Evolutionary conservation across 2,888 invertebrate genomes (phyloP), one percentile per base, ranked within the genome.

Genomic region (Malthinus seriepunctatus): DNA sequence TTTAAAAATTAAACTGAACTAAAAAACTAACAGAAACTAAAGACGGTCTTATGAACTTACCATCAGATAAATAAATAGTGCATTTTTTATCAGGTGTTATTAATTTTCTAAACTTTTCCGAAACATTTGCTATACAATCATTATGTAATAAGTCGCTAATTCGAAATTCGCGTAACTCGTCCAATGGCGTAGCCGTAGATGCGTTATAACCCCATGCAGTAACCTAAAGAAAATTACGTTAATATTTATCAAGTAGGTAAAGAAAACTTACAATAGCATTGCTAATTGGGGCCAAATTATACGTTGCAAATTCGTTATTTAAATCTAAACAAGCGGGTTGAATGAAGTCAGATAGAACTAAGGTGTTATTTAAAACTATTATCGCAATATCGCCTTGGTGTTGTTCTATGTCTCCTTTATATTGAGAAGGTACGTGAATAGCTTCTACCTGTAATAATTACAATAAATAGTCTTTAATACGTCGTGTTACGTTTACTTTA

Each of bases 301-400:
- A n/a, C n/a, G n/a, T n/a, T n/a, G n/a, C 61, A 23, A 38, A 65
- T 2, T 11, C n/a, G n/a, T 54, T 56, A 45, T 63, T 48, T 68
- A 69, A 71, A 12, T 73, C 70, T 2, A 73, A 63, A 61, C 79
- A 79, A 8, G 78, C 72, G n/a, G 78, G 76, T 52, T 73, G 73
- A 6, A 78, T 73, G 7, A 72, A 67, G 33, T 63, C 59, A 1
- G 73, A 70, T 34, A 75, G 69, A 8, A 51, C 58, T 32, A 79
- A 70, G 8, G 58, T 46, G 9, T 63, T 63, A 35, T 65, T 63
- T 15, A 77, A 57, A n/a, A 73, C 63, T 8, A 79, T 32, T 5
- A 78, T 49, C 0, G 78, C 78, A 47, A 79, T 71, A 63, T 79
- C 79, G 7, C 63, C 62, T 14, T 56, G 51, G 51, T 68, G 76